Base-by-base conservation (phyloP, 1,140 invertebrate species). In the Thalassaphorura encarpata region DNA sequence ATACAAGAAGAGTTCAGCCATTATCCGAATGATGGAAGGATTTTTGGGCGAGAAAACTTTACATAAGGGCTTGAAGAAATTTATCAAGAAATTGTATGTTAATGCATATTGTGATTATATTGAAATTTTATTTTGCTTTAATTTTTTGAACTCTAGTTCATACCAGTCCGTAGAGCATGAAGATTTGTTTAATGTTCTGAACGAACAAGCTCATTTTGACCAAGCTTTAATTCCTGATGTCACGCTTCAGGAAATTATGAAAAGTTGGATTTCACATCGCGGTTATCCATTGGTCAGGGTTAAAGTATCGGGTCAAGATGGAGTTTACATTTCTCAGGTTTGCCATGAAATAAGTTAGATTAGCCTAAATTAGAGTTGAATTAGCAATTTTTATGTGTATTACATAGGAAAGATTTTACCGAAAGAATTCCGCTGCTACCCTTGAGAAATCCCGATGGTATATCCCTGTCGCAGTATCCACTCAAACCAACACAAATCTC, bases 211-310 rank as follows among this genome's bases (percentile, higher is more conserved):
- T 0, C 77, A 81, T 52, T 69, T 72, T 46, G 78, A 78, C 42
- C 71, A 74, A 0, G 73, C 77, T 8, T 73, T 89, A 16, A 76
- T 79, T 13, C 60, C 70, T 15, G 75, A 77, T 53, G 73, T 83
- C 1, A 81, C 80, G 0, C 79, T 89, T 0, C 79, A 80, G 60
- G 75, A 77, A 50, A 83, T 90, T 26, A 89, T 89, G 86, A 87
- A 94, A 63, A 90, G 89, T 0, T 95, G 91, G 90, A 91, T 87
- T 0, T 69, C 90, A 11, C 88, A 93, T 72, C 87, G 83, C 55
- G 85, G 85, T 0, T 93, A 84, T 70, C 90, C 90, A 1, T 78
- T 92, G 0, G 72, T 94, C 0, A 87, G 78, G 0, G 78, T 91
- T 0, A 78, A 64, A 1, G 76, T 80, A 48, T 70, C 54, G 8